Conservation (phyloP, 2,888 invertebrate genomes). For the Tupiocoris notatus region DNA sequence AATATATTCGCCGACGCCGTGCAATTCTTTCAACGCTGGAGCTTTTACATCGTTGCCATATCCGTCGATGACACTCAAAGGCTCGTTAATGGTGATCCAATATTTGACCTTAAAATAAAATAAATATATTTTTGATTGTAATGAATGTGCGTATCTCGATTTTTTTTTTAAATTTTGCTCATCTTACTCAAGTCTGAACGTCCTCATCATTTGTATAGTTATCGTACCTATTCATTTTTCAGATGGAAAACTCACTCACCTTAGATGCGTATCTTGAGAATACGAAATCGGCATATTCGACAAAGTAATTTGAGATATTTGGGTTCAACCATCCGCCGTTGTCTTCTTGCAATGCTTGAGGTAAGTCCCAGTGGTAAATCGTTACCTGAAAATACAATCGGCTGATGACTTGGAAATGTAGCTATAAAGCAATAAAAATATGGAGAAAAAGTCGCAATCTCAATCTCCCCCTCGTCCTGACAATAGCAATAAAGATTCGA, state of each 20-base stretch:
- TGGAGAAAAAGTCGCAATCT: no score
- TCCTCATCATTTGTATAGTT: no score
- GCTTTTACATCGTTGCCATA: constrained; percentile 50
- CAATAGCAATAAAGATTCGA: no score
- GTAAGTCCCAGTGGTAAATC: constrained; percentile 71
- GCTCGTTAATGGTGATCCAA: constrained; percentile 73
- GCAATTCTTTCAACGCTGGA: constrained; percentile 53
- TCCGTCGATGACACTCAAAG: constrained; percentile 51
- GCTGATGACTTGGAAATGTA: no score
- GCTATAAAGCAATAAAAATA: no score
- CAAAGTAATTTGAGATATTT: constrained; percentile 59
- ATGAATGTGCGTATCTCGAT: no score
- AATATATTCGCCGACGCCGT: constrained; percentile 62
- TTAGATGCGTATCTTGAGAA: constrained; percentile 52
- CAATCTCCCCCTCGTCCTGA: no score
- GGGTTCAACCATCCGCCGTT: constrained; percentile 63
- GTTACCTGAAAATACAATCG: constrained; percentile 55
- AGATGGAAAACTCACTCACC: no score
- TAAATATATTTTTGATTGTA: no score
- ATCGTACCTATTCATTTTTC: no score
- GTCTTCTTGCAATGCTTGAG: constrained; percentile 63
- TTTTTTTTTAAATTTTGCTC: no score
- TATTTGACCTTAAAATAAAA: constrained; percentile 53
- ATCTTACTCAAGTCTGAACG: no score
- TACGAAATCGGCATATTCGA: constrained; percentile 62